Evolutionary conservation across 2,113 vertebrate genomes (phyloP).

Genomic region (Eptesicus fuscus): DNA sequence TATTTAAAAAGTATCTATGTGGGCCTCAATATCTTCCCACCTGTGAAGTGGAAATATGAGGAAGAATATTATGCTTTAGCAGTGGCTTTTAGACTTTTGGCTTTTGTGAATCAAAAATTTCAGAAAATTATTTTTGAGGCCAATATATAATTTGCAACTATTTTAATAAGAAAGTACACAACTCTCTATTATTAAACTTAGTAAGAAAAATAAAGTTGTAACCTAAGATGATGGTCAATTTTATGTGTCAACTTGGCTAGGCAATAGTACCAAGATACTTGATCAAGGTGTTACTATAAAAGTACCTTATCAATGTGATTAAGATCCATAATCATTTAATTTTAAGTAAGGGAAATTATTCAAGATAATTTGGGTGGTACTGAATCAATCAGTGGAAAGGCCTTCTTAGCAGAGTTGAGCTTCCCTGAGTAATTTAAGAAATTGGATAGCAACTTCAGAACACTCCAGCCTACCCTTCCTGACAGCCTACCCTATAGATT

Average conservation of each 20-base stretch:
- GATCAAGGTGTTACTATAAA: neutral
- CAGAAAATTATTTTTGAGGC: neutral
- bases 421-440: neutral
- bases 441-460: neutral
- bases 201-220: neutral
- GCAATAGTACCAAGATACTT: neutral
- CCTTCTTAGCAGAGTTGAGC: neutral
- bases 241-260: neutral
- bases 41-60: neutral
- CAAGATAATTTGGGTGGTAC: neutral
- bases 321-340: neutral
- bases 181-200: neutral
- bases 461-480: neutral
- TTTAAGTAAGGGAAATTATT: neutral
- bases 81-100: neutral
- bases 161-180: neutral
- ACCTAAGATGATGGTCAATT: neutral
- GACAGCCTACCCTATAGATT: neutral
- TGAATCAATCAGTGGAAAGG: neutral
- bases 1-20: neutral
- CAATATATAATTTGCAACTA: neutral
- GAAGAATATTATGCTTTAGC: neutral
- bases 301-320: neutral
- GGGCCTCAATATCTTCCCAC: neutral
- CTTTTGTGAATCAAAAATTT: neutral